Evolutionary conservation across 2,888 invertebrate species (phyloP).

Genomic region (Hemistola chrysoprasaria): DNA sequence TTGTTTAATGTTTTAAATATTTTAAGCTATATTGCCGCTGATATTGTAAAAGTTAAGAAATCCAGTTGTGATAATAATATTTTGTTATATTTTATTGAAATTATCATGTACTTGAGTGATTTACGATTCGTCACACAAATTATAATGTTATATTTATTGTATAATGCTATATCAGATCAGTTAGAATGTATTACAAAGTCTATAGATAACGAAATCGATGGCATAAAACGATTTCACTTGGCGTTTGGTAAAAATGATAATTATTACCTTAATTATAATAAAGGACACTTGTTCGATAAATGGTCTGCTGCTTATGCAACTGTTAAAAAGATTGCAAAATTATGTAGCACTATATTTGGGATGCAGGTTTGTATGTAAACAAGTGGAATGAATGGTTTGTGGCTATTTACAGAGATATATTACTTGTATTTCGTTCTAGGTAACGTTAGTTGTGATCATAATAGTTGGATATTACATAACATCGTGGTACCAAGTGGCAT

Average conservation of each 20-base stretch:
- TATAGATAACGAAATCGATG: slow-evolving; percentile 1
- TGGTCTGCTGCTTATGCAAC: slow-evolving; percentile 40
- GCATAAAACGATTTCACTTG: not conserved
- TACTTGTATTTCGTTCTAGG: slow-evolving; percentile 34
- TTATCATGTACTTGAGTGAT: not conserved
- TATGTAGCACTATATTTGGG: slow-evolving; percentile 36
- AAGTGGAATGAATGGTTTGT: too few species aligned
- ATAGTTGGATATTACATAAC: slow-evolving; percentile 35
- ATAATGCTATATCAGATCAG: slow-evolving; percentile 2
- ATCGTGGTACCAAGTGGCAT: slow-evolving; percentile 28
- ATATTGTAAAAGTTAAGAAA: not conserved
- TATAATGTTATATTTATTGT: slow-evolving; percentile 9
- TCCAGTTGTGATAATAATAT: not conserved
- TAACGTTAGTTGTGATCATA: slow-evolving; percentile 36
- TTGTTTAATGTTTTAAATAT: not conserved
- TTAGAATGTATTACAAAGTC: slow-evolving; percentile 14
- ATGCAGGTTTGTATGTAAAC: slow-evolving; percentile 19
- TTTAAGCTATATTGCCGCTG: not conserved
- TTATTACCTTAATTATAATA: slow-evolving; percentile 1
- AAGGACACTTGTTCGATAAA: slow-evolving; percentile 26
- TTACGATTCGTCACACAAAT: slow-evolving; percentile 10
- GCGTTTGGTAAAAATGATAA: not conserved
- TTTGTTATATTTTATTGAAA: not conserved
- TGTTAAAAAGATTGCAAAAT: slow-evolving; percentile 32
- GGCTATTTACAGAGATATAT: too few species aligned